Conservation (phyloP, 2,888 invertebrate species). For the Rotaria macrura region DNA sequence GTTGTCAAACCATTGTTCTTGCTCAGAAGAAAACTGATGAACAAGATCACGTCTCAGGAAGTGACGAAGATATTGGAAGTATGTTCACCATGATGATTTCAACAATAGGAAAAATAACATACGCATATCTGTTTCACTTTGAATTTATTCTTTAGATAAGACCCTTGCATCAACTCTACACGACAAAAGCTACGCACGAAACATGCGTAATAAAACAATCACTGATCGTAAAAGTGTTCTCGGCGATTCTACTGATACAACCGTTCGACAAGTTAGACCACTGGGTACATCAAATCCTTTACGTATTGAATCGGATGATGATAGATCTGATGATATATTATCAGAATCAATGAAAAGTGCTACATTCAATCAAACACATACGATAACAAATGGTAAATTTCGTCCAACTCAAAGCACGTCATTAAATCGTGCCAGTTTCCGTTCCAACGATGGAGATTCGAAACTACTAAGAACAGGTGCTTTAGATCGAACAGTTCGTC, state of each 20-base stretch:
- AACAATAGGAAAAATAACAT: not conserved
- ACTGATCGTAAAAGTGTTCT: not conserved
- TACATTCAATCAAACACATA: constrained; percentile 1
- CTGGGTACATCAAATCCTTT: not conserved
- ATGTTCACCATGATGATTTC: not conserved
- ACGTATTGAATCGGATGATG: not conserved
- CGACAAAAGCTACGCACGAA: not conserved
- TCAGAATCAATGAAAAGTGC: not conserved
- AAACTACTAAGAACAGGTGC: not conserved
- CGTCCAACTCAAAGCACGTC: not conserved
- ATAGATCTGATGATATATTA: not conserved
- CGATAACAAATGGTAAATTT: not conserved
- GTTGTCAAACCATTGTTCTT: constrained; percentile 63
- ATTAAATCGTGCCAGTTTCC: not conserved
- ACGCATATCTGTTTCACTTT: too few species aligned
- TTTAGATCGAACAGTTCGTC: not conserved
- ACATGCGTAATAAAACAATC: not conserved
- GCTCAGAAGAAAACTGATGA: constrained; percentile 49
- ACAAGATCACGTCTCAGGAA: not conserved
- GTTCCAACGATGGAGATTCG: not conserved
- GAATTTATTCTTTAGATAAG: not conserved
- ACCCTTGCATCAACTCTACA: not conserved
- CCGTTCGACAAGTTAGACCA: not conserved
- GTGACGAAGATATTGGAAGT: constrained; percentile 1
- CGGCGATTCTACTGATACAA: not conserved